Conservation (phyloP, 2,797 vertebrate genomes). For the Geotrypetes seraphini region DNA sequence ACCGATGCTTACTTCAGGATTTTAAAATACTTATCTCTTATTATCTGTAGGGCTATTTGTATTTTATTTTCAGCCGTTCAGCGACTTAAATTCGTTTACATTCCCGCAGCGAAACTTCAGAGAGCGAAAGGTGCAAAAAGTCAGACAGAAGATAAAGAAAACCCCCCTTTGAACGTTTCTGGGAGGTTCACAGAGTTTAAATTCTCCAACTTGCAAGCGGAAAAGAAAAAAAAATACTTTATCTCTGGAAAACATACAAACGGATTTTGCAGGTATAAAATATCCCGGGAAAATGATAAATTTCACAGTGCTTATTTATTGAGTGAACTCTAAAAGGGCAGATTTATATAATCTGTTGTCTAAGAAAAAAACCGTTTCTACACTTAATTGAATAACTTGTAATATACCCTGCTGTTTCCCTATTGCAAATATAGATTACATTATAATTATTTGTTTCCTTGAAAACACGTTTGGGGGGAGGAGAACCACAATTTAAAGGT, state of each 20-base stretch:
- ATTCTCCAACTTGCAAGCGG: not conserved
- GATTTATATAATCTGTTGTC: conserved; percentile 21
- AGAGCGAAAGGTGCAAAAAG: not conserved
- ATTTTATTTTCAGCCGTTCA: not conserved
- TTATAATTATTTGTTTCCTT: too few relatives aligned
- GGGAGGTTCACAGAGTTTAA: not conserved
- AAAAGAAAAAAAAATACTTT: conserved; percentile 1
- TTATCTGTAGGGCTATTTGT: not conserved
- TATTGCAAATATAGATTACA: too few relatives aligned
- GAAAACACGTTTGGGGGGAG: too few relatives aligned
- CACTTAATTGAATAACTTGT: not conserved
- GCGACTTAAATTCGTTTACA: not conserved
- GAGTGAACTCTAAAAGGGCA: conserved; percentile 11
- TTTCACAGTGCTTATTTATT: conserved; percentile 1
- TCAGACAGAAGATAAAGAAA: not conserved
- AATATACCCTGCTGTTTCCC: not conserved
- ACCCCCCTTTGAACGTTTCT: not conserved
- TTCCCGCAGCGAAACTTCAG: conserved; percentile 6
- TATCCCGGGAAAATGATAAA: conserved; percentile 15
- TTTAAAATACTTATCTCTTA: not conserved
- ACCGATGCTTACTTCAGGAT: not conserved
- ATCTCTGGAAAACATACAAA: conserved; percentile 20
- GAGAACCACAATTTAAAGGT: conserved; percentile 18
- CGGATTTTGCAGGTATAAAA: conserved; percentile 26
- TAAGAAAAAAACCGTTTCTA: not conserved